Evolutionary conservation across 2,888 invertebrate genomes (phyloP), one percentile per base, ranked within the genome.

Genomic region (Fragum sueziense): DNA sequence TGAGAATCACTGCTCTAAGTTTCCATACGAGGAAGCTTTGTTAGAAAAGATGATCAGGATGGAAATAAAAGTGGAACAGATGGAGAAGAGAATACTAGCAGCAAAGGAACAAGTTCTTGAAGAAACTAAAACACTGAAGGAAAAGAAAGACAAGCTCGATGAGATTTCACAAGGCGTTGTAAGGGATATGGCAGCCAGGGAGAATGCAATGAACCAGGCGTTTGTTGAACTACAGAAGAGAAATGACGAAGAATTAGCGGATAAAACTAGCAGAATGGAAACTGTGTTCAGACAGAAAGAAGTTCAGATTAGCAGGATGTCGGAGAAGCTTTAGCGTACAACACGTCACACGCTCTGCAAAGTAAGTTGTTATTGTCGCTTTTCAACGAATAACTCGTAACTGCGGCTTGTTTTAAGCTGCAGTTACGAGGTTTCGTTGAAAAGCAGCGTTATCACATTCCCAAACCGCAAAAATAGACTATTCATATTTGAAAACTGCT

Each of bases 11-110:
- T 57, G 57, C 57, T 57, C 57, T 3, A 57, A 57, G 27, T 57
- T 57, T 57, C 25, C 22, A 7, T 57, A 57, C 57, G 57, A 57
- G 27, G 57, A 57, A n/a, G 27, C 22, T 27, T 57, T 57, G 14
- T 57, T 57, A n/a, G 57, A 57, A 25, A 57, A 57, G 25, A 57
- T 57, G 57, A 57, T 57, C 11, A 11, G 4, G 27, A 27, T 57
- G 57, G 57, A 57, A 57, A 27, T 57, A 11, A 57, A 57, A 25
- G 57, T 57, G 25, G 57, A 57, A 22, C 57, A 57, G 25, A 25
- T 57, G 9, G 57, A 57, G 25, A 57, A 57, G 57, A 27, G 57
- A 25, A 57, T 57, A 11, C 25, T 6, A 57, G 57, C 22, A 3
- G 14, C 57, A 25, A 57, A 57, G 25, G 57, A 22, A 11, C 25